Evolutionary conservation across 2,888 invertebrate species (phyloP), one percentile per base, ranked within the genome.

Genomic region (Coenonympha glycerion): DNA sequence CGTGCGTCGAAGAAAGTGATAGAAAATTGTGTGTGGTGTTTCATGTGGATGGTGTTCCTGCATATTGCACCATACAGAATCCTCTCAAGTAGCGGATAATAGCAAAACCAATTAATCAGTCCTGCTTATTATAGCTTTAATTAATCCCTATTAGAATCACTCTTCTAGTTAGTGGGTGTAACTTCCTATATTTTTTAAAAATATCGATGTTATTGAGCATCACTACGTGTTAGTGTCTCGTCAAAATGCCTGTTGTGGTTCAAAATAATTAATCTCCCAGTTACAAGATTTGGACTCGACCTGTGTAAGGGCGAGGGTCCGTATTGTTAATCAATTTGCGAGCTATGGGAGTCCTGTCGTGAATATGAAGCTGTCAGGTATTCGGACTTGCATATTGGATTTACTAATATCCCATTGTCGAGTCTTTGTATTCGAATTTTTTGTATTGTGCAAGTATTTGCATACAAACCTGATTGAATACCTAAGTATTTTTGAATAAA

Each of bases 261-360:
- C 76, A 73, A 78, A 83, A 83, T 77, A 83, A 84, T 84, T 83
- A 79, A 84, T 83, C 80, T 81, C 68, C 64, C 64, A 64, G 68
- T 77, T 79, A 75, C 75, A 71, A 72, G 64, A 73, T 73, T 69
- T 49, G 64, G 73, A 68, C 68, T 66, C 65, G 64, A 73, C 75
- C 74, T 73, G 76, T 74, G 66, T 62, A 66, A 64, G 65, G 66
- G 64, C 60, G 60, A 55, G 47, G 39, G 39, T 39, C 22, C 53
- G 55, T 64, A 56, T 62, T 68, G 65, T 77, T 82, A 80, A 83
- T 84, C 76, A 84, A 84, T 85, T 84, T 79, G 71, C 71, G 58
- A 65, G 64, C 67, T 68, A 69, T 72, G 71, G 68, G 64, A 39
- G 59, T 60, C 58, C 58, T 65, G 59, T 56, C 62, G 63, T 56